phyloP scores from a whole-genome alignment of 2,888 invertebrate species.

The Lymantria dispar region DNA sequence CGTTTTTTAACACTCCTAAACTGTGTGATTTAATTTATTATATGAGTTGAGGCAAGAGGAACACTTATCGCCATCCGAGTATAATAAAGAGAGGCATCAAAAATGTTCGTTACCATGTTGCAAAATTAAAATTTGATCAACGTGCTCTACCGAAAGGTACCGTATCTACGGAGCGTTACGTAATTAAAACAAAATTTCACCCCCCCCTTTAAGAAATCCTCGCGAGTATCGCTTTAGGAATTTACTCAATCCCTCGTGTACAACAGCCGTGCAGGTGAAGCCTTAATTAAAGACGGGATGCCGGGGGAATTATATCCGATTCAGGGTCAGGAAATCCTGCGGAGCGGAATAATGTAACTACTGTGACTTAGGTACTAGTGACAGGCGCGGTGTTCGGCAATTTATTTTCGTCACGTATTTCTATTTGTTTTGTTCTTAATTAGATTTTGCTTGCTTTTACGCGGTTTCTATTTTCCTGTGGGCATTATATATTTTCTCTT shows the following conservation, averaged over 20 bases:
- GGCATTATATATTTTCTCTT: no score
- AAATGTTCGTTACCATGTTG: not conserved
- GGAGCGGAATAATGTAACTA: not conserved
- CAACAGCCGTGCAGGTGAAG: constrained; percentile 23
- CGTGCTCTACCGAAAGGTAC: not conserved
- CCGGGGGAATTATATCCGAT: constrained; percentile 16
- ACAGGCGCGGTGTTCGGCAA: no score
- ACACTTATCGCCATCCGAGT: not conserved
- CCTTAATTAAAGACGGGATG: constrained; percentile 33
- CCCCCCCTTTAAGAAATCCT: not conserved
- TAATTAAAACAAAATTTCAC: not conserved
- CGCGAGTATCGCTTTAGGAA: constrained; percentile 18
- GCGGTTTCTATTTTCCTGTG: no score
- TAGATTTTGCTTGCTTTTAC: no score
- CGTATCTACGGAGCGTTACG: no score
- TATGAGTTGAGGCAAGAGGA: not conserved
- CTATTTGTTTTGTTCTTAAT: no score
- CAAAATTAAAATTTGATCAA: not conserved
- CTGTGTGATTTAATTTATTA: not conserved
- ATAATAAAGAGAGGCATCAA: not conserved
- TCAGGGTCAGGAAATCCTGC: not conserved
- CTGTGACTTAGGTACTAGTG: no score
- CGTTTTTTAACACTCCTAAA: not conserved
- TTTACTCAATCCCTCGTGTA: constrained; percentile 12
- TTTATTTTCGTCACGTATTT: no score